A percentile compares a stretch with the other conserved stretches of the same genome.
These are phyloP conservation scores for Conus betulinus DNA, from an alignment of 1,140 invertebrate species.

Conservation along the genomic window DNA sequence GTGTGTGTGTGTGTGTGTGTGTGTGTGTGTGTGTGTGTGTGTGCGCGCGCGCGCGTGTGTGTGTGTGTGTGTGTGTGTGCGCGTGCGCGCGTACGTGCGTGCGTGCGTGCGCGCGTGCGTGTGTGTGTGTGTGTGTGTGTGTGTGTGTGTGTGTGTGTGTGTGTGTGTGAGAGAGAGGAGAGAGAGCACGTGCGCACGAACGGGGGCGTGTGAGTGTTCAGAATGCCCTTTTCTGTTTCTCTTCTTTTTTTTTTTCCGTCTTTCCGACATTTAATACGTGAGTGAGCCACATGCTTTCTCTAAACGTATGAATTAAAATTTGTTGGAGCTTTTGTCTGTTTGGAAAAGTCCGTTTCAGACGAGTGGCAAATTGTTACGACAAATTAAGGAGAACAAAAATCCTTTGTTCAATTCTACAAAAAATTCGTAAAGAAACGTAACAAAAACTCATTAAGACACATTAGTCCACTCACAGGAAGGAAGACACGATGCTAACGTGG, in stretches of 20 bases:
- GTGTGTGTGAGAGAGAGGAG: background rate
- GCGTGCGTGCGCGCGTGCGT: background rate
- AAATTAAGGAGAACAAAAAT: too few species aligned
- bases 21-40: constrained; percentile 13
- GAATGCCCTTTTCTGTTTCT: background rate
- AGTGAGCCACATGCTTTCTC: background rate
- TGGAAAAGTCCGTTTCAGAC: too few species aligned
- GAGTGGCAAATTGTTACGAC: too few species aligned
- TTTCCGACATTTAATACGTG: background rate
- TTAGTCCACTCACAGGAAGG: too few species aligned
- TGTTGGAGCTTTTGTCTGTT: too few species aligned
- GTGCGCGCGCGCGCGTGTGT: background rate
- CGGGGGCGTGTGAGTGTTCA: background rate
- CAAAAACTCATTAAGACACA: too few species aligned
- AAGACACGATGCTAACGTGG: too few species aligned
- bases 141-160: background rate
- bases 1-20: constrained; percentile 10
- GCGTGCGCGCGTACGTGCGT: background rate
- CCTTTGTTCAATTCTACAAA: too few species aligned
- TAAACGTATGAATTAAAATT: background rate
- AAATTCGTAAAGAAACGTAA: too few species aligned
- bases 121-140: background rate
- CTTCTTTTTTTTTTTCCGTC: background rate
- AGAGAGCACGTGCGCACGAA: background rate
- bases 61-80: background rate